Evolutionary conservation across 2,888 invertebrate genomes (phyloP), one percentile per base, ranked within the genome.

Genomic region (Stratiomys singularior): DNA sequence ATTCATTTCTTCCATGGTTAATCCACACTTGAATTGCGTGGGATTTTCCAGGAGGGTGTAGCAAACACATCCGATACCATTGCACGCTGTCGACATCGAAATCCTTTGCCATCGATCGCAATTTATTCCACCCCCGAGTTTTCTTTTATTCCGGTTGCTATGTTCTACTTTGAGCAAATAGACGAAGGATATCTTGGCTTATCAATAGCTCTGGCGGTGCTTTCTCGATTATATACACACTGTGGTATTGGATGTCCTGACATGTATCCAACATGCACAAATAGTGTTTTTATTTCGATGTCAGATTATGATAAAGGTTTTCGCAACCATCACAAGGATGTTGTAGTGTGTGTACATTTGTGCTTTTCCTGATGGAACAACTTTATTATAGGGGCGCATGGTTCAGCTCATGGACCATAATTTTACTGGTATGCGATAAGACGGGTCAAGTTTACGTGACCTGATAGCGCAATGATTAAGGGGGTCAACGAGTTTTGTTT

Each of bases 401-500:
- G 27, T 15, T 25, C 9, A 63, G 37, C 44, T 66, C 37, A 37
- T 25, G 30, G 37, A 21, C 66, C 30, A 30, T 66, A 44, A 37
- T 7, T 66, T 66, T 66, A 18, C 37, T 30, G 11, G 30, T 44
- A 37, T 44, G 66, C 37, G 66, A 66, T 66, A 37, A 66, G 66
- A 37, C 15, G 66, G 66, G 66, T 66, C 37, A 66, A 66, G 18
- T 23, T 37, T 66, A 66, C 66, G 66, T 66, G 66, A 66, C 66
- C 30, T 37, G 66, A 66, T 30, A 66, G 13, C 66, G 18, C 15
- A 66, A 37, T 66, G 66, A 66, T 66, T 37, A 21, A 37, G 25
- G 27, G 21, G 37, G 37, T 37, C 37, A 37, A 37, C 3, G 3
- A 37, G n/a, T 37, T 37, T 37, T 37, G 37, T 37, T 37, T 37